Base-by-base conservation (phyloP, 2,113 vertebrate genomes). In the Colinus virginianus region DNA sequence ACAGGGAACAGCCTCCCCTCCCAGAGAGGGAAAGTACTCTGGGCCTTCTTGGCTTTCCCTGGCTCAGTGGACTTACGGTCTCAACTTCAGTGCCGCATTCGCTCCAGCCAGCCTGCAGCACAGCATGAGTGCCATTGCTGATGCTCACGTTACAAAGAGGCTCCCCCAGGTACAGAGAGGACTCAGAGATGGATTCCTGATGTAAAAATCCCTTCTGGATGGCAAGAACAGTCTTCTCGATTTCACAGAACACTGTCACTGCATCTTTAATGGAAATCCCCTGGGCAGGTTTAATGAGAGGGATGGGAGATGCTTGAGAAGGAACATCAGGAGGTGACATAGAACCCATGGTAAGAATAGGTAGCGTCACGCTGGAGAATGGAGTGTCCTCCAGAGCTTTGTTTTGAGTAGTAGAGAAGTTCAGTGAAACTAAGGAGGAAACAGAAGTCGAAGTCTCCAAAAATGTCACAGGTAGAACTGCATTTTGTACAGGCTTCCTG, bases 101-200 rank as follows among this genome's bases (percentile, higher is more conserved):
- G 0, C 96, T 90, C 99, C 98, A 99, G 2, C 86, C 90, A 0
- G 97, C 97, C 6, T 90, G 97, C 95, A 99, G 98, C 63, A 97
- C 83, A 34, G 96, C 92, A 0, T 98, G 98, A 3, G 98, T 98
- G 72, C 28, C 15, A 21, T 98, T 99, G 59, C 80, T 94, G 53
- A 36, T 40, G 23, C 96, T 98, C 51, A 98, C 91, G 0, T 96
- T 98, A 96, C 99, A 99, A 25, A 36, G 88, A 4, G 86, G 95
- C 22, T 76, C 78, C 7, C 98, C 98, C 75, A 99, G 96, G 96
- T 98, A 99, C 21, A 99, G 90, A 3, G 98, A 93, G 0, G 78
- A 78, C 82, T 97, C 98, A 1, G 92, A 80, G 75, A 99, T 98
- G 12, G 96, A 94, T 36, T 95, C 86, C 67, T 87, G 94, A 84